phyloP scores from a whole-genome alignment of 2,797 vertebrate species.

The Zenarchopterus dispar region DNA sequence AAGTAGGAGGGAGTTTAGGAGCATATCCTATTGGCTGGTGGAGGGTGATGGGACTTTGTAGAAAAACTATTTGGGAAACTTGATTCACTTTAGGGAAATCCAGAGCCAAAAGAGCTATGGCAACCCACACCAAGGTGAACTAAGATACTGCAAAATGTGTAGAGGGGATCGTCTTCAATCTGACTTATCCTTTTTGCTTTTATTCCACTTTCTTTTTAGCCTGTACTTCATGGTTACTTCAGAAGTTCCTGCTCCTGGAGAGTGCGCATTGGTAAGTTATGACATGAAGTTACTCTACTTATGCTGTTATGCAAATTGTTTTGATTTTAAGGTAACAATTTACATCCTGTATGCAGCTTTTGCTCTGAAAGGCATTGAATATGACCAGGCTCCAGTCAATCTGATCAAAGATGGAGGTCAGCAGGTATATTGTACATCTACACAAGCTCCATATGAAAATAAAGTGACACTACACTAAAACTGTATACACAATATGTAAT shows the following conservation, averaged over 20 bases:
- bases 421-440: constrained; percentile 84
- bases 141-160: background rate
- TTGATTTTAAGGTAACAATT: background rate
- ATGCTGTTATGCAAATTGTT: background rate
- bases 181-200: constrained; percentile 13
- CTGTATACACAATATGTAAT: background rate
- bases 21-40: constrained; percentile 76
- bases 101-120: constrained; percentile 68
- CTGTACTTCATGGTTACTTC: constrained; percentile 94
- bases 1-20: constrained; percentile 76
- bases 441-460: background rate
- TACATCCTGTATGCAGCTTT: constrained; percentile 82
- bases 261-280: constrained; percentile 92
- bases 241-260: constrained; percentile 98
- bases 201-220: constrained; percentile 74
- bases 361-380: constrained; percentile 92
- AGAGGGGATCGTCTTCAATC: background rate
- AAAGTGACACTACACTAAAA: background rate
- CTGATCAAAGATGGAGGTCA: constrained; percentile 92
- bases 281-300: background rate
- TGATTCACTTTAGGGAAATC: constrained; percentile 23
- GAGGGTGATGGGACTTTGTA: constrained; percentile 1
- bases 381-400: constrained; percentile 87
- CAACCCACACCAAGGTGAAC: constrained; percentile 78
- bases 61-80: constrained; percentile 17